Percentiles rank a stretch among this genome's conserved stretches.
These are phyloP conservation scores for Struthio camelus DNA, from an alignment of 2,113 vertebrate species.

Conservation along the genomic window DNA sequence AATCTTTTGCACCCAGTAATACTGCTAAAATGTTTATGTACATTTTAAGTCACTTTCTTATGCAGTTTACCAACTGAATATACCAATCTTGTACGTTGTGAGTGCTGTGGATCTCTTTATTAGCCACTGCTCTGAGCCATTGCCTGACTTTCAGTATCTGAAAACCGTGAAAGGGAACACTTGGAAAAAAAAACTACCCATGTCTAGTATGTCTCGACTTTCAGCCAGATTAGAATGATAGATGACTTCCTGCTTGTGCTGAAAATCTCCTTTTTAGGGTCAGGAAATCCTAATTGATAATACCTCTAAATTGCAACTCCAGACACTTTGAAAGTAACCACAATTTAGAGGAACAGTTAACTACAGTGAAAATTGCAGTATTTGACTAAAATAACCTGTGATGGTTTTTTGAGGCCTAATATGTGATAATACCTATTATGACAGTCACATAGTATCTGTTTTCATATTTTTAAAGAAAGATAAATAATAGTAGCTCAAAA, in stretches of 20 bases:
- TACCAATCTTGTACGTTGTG: neutral
- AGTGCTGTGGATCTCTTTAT: neutral
- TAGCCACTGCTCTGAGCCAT: neutral
- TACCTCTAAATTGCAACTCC: neutral
- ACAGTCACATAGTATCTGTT: no score
- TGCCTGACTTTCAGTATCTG: neutral
- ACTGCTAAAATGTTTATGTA: neutral
- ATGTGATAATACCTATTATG: neutral
- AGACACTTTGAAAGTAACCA: neutral
- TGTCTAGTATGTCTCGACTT: neutral
- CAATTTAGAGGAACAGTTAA: neutral
- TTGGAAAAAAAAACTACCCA: neutral
- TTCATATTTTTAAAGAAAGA: neutral
- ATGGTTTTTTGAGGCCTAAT: neutral
- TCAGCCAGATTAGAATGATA: neutral
- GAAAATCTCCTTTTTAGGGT: neutral
- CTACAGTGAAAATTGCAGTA: neutral
- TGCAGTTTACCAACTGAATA: neutral
- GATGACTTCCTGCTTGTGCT: neutral
- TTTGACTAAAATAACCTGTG: neutral
- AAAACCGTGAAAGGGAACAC: neutral
- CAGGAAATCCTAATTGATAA: neutral
- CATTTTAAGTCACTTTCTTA: neutral
- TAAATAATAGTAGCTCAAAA: neutral
- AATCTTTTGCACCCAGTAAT: neutral